Percentiles rank a stretch among this genome's conserved stretches.
phyloP scores from a whole-genome alignment of 2,113 vertebrate species.

The Daboia siamensis region DNA sequence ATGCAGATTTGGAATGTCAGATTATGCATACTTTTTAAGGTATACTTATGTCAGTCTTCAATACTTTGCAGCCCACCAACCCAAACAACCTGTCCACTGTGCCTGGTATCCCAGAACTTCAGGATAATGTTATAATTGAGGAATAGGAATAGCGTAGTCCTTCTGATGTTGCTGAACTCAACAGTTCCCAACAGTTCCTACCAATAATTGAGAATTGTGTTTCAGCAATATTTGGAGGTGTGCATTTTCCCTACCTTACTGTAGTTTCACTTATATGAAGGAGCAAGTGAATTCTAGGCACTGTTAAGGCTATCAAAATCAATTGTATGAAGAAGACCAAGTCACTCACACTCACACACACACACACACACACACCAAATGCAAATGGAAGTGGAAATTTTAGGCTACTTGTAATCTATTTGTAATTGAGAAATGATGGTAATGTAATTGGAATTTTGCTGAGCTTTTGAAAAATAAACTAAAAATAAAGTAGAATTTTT shows the following conservation, averaged over 20 bases:
- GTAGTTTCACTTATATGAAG: neutral
- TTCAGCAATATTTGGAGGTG: neutral
- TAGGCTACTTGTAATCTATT: neutral
- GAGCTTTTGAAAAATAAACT: neutral
- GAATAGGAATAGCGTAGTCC: neutral
- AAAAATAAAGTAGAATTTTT: neutral
- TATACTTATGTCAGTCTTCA: neutral
- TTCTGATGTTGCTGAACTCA: neutral
- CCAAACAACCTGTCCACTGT: neutral
- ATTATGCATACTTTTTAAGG: neutral
- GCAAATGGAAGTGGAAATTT: neutral
- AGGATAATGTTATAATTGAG: neutral
- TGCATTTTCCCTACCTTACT: neutral
- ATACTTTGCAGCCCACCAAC: neutral
- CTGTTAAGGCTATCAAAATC: neutral
- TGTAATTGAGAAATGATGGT: neutral
- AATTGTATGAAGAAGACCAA: neutral
- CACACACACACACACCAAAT: neutral
- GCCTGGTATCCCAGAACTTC: neutral
- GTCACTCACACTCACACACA: neutral
- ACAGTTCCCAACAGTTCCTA: neutral
- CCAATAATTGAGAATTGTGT: neutral
- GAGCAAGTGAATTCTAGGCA: neutral
- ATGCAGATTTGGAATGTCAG: neutral
- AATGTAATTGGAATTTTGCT: neutral